Evolutionary conservation across 1,140 invertebrate species (phyloP).

Genomic region (Zaprionus kolodkinae): DNA sequence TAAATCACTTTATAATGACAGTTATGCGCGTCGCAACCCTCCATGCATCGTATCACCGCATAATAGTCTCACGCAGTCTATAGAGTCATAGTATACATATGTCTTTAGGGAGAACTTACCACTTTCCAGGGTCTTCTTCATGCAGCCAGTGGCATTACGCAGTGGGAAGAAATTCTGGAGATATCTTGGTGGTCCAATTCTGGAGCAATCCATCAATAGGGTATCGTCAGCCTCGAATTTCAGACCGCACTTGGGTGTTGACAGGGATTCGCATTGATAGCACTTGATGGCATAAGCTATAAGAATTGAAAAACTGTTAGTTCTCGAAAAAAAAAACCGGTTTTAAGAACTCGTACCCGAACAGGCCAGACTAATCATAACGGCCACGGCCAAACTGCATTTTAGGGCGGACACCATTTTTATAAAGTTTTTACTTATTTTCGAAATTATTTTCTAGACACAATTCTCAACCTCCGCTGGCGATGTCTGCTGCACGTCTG

Average conservation of each 20-base stretch:
- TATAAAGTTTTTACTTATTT: neutral
- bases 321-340: neutral
- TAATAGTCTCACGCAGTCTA: neutral
- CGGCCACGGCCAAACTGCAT: slow-evolving; percentile 74
- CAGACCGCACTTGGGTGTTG: slow-evolving; percentile 71
- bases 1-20: slow-evolving; percentile 65
- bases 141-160: slow-evolving; percentile 77
- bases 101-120: slow-evolving; percentile 53
- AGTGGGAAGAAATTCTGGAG: slow-evolving; percentile 65
- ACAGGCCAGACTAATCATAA: slow-evolving; percentile 69
- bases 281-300: slow-evolving; percentile 73
- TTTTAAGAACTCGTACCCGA: slow-evolving; percentile 59
- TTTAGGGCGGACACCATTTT: slow-evolving; percentile 77
- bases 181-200: slow-evolving; percentile 63
- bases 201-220: slow-evolving; percentile 66
- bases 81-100: neutral
- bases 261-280: slow-evolving; percentile 73
- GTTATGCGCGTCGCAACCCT: slow-evolving; percentile 23
- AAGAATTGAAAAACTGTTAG: neutral
- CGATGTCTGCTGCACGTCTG: slow-evolving; percentile 75
- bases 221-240: slow-evolving; percentile 72
- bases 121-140: slow-evolving; percentile 75
- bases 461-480: slow-evolving; percentile 47
- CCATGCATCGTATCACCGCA: slow-evolving; percentile 40
- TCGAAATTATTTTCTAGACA: slow-evolving; percentile 9